A percentile compares a stretch with the other conserved stretches of the same genome.
These are phyloP conservation scores for Drosophila tristis DNA, from an alignment of 1,140 invertebrate genomes.

Conservation along the genomic window DNA sequence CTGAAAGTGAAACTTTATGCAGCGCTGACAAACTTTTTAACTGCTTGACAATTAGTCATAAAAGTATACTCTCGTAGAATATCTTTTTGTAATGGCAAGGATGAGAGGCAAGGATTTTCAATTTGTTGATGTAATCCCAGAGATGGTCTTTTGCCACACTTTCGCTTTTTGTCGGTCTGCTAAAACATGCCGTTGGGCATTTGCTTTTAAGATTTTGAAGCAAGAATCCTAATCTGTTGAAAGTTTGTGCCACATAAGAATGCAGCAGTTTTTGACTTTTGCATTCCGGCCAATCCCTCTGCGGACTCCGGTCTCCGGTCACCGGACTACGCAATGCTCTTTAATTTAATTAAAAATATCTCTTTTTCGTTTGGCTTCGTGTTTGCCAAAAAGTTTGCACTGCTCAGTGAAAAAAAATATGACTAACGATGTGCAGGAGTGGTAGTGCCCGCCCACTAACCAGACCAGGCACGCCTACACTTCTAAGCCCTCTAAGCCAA, in stretches of 20 bases:
- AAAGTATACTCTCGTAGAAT: constrained; percentile 17
- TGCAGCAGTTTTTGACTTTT: constrained; percentile 64
- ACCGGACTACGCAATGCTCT: constrained; percentile 53
- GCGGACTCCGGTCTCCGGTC: neutral
- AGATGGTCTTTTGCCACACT: constrained; percentile 4
- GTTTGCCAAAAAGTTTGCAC: constrained; percentile 56
- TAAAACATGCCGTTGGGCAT: neutral
- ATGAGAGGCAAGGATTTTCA: constrained; percentile 8
- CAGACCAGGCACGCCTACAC: constrained; percentile 45
- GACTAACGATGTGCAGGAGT: constrained; percentile 71
- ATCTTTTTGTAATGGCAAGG: neutral
- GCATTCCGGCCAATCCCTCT: constrained; percentile 16
- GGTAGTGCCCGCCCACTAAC: neutral
- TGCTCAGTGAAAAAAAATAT: constrained; percentile 52
- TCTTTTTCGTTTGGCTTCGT: constrained; percentile 43
- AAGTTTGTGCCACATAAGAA: constrained; percentile 61
- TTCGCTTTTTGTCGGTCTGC: constrained; percentile 20
- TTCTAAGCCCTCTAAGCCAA: constrained; percentile 55
- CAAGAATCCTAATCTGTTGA: constrained; percentile 28
- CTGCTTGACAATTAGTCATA: constrained; percentile 41
- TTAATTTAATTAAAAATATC: constrained; percentile 78
- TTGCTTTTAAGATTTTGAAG: constrained; percentile 39
- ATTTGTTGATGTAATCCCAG: constrained; percentile 39
- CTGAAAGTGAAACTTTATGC: constrained; percentile 10
- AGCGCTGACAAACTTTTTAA: constrained; percentile 28